Evolutionary conservation across 2,113 vertebrate species (phyloP).

Genomic region (Dolichallabes microphthalmus): DNA sequence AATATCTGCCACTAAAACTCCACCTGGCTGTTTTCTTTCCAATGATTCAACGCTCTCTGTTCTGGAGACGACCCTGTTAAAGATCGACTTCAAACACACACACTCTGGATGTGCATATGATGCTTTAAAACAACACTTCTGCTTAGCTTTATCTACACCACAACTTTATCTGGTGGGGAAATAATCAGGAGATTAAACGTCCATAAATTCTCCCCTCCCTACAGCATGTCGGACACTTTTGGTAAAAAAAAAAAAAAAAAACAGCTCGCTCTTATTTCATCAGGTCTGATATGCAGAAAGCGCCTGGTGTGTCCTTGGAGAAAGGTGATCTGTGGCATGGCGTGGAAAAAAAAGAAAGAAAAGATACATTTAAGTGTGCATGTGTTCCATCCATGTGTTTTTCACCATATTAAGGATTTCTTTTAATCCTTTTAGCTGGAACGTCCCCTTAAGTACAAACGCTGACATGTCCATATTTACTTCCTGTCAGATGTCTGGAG

Average conservation of each 20-base stretch:
- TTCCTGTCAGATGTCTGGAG: no score
- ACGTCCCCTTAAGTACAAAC: background rate
- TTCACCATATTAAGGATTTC: background rate
- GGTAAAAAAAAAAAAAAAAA: no score
- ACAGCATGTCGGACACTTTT: background rate
- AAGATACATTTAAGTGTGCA: no score
- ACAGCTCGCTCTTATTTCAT: background rate
- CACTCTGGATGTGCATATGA: background rate
- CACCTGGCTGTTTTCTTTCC: conserved; percentile 56
- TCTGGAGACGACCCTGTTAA: conserved; percentile 53
- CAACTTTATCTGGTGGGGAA: background rate
- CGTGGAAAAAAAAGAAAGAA: background rate
- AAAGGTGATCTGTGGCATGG: conserved; percentile 3
- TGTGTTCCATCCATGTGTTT: no score
- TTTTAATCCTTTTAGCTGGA: background rate
- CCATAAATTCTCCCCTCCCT: background rate
- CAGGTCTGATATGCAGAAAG: background rate
- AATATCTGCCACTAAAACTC: conserved; percentile 60
- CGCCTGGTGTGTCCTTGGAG: background rate
- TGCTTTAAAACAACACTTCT: conserved; percentile 30
- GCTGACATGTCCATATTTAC: no score
- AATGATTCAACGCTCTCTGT: conserved; percentile 48
- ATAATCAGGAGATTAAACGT: conserved; percentile 6
- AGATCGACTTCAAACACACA: conserved; percentile 29
- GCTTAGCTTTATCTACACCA: conserved; percentile 28